Percentiles rank a stretch among this genome's conserved stretches.
These are phyloP conservation scores for Fringilla coelebs DNA, from an alignment of 2,797 vertebrate species.

Conservation along the genomic window DNA sequence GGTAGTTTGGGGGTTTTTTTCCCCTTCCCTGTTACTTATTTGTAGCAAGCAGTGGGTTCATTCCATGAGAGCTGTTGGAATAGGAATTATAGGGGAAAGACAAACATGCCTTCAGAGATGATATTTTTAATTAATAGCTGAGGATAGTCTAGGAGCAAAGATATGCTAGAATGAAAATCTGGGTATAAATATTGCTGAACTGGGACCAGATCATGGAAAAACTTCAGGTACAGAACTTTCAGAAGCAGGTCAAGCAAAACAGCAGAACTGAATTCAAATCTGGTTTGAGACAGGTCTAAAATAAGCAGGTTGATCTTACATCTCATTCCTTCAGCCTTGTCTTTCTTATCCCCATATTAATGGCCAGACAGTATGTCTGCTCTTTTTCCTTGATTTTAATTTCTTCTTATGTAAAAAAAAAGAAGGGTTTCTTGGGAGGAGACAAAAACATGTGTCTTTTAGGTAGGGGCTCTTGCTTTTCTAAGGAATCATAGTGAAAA, in stretches of 20 bases:
- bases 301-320: background rate
- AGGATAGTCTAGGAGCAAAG: background rate
- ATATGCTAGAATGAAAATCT: background rate
- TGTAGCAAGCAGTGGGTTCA: background rate
- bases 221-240: background rate
- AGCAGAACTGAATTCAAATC: background rate
- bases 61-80: background rate
- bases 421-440: background rate
- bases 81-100: background rate
- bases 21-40: background rate
- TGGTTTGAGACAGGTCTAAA: background rate
- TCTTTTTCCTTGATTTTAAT: background rate
- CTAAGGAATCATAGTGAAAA: background rate
- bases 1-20: fast-evolving
- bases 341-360: background rate
- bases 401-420: background rate
- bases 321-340: background rate
- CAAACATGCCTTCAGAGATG: fast-evolving
- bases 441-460: background rate
- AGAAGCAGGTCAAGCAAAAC: background rate
- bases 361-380: background rate
- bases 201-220: background rate
- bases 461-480: background rate
- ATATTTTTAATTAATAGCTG: background rate
- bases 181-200: background rate